Base-by-base conservation (phyloP, 2,888 invertebrate genomes). In the Cacoxenus indagator region DNA sequence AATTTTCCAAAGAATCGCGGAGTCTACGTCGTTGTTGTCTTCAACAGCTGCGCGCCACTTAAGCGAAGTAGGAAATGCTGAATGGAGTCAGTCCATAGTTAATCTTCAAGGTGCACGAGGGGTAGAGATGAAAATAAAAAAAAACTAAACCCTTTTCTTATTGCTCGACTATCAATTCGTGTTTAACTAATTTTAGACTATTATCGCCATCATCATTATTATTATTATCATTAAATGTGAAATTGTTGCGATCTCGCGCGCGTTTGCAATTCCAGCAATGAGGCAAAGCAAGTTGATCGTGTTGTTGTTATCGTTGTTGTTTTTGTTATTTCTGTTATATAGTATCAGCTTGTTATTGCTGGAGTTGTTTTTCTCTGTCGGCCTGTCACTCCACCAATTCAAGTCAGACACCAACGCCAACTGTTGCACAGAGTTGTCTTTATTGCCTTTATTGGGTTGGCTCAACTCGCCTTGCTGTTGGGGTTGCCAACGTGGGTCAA, bases 161-260 rank as follows among this genome's bases (percentile, higher is more conserved):
- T 4, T 48, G 1, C 3, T 48, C 9, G 27, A 29, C 43, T 59
- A 65, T 45, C 51, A 81, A 79, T 78, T 82, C 81, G 81, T 82
- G 82, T 81, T 81, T 81, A 81, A 81, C 82, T 82, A 81, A 81
- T 81, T 81, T 81, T 74, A 76, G 75, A 78, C 82, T 78, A 81
- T 81, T 81, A 81, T 81, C 82, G 82, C 81, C 76, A 77, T 81
- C 81, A 81, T 82, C 82, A 81, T 82, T 81, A 82, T 78, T 82
- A 82, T 82, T 82, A 82, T 82, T 81, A 82, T 78, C 81, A 82
- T 82, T 81, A 81, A 82, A 81, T 82, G 78, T 80, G 78, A 80
- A 81, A 81, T 82, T 82, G 82, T 72, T 75, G 72, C 70, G 74
- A 66, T 73, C 64, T 64, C 64, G 46, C 74, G 80, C 75, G 77